Base-by-base conservation (phyloP, 37 sponge, comb jelly and placozoan genomes). In the Chondrosia reniformis region DNA sequence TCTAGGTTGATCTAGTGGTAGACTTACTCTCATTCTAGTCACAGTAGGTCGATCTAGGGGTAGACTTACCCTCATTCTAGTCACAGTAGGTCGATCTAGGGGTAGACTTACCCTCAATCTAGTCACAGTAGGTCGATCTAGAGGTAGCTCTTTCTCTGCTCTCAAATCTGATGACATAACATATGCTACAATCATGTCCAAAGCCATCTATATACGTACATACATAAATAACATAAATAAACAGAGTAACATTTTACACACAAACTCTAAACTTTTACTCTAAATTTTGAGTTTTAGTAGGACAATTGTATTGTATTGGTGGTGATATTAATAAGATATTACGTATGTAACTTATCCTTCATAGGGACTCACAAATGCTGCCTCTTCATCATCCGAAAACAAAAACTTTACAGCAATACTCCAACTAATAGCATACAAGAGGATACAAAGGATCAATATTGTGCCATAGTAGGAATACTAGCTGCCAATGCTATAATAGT, bases 361-460 rank as follows among this genome's bases (percentile, higher is more conserved):
- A 59, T 25, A 19, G 17, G 8, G n/a, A 6, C 72, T 69, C n/a
- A 69, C 72, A 22, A 69, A 25, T 34, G 72, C 72, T 25, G 72
- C 72, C 42, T 69, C 72, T 34, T 69, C 72, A 40, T 69, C 72
- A 4, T 69, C 72, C 19, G 42, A 41, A 69, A 69, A 69, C 4
- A 69, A 6, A 69, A 69, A 69, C 72, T 69, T 69, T 41, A 37
- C 43, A 25, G 72, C 72, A 34, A 69, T 69, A 25, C 42, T 41
- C 72, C 72, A 69, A 6, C 72, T 69, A 69, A 41, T 42, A 21
- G 24, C 28, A 13, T 13, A 49, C n/a, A n/a, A n/a, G n/a, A n/a
- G n/a, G n/a, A n/a, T n/a, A n/a, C n/a, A n/a, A n/a, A n/a, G n/a
- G n/a, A n/a, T n/a, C n/a, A n/a, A n/a, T n/a, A n/a, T n/a, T n/a